phyloP scores from a whole-genome alignment of 2,113 vertebrate genomes.

The Leptobrachium leishanense region DNA sequence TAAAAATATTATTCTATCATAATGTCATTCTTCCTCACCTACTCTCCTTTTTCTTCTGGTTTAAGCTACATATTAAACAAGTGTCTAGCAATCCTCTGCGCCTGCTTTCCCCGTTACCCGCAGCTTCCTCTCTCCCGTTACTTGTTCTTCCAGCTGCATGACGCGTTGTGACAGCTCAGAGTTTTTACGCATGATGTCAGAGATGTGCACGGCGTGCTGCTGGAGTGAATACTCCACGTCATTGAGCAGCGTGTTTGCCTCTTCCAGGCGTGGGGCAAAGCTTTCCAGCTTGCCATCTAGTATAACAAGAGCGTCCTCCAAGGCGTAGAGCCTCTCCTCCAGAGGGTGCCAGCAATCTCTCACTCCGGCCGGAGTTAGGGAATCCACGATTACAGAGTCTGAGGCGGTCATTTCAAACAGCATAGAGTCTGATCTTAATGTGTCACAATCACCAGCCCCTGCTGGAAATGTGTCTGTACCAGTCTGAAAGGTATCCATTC shows the following conservation, averaged over 20 bases:
- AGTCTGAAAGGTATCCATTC: not conserved
- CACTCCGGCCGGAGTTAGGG: conserved; percentile 20
- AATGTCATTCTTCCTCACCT: too few relatives aligned
- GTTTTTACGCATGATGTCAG: conserved; percentile 15
- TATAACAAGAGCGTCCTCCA: conserved; percentile 19
- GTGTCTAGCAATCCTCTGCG: not conserved
- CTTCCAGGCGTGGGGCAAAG: conserved; percentile 9
- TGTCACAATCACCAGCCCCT: not conserved
- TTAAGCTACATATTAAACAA: not conserved
- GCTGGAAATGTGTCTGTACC: not conserved
- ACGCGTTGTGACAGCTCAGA: conserved; percentile 5
- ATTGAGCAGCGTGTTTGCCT: conserved; percentile 18
- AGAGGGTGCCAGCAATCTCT: conserved; percentile 36
- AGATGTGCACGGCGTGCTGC: conserved; percentile 16
- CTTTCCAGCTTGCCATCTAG: conserved; percentile 35
- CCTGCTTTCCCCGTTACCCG: not conserved
- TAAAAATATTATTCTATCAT: too few relatives aligned
- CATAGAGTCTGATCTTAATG: conserved; percentile 23
- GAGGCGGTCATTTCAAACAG: not conserved
- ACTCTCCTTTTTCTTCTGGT: too few relatives aligned
- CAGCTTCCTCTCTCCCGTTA: not conserved
- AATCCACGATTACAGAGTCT: conserved; percentile 25
- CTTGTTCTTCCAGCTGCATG: not conserved
- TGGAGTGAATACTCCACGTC: conserved; percentile 19
- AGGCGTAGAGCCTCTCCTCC: conserved; percentile 18